Evolutionary conservation across 1,140 invertebrate species (phyloP).

Genomic region (Orius laevigatus): DNA sequence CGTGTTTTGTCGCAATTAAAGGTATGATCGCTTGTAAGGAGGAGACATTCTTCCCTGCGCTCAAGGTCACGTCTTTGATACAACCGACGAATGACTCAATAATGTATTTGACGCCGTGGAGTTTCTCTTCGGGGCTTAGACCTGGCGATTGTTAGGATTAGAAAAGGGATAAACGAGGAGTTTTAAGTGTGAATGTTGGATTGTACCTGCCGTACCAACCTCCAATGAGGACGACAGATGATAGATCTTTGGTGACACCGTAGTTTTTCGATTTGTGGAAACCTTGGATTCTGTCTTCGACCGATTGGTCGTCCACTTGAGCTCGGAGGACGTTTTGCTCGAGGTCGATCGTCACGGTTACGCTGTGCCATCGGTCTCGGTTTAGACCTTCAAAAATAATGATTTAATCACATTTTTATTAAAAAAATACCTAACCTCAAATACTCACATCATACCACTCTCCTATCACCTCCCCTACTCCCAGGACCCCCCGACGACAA

Average conservation of each 20-base stretch:
- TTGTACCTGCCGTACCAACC: slow-evolving; percentile 32
- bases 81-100: slow-evolving; percentile 85
- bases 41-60: slow-evolving; percentile 64
- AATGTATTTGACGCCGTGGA: slow-evolving; percentile 76
- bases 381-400: slow-evolving; percentile 43
- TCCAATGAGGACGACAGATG: slow-evolving; percentile 75
- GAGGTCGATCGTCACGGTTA: slow-evolving; percentile 68
- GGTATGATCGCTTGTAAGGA: slow-evolving; percentile 61
- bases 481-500: too few relatives aligned
- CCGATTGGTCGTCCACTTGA: slow-evolving; percentile 61
- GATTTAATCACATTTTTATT: not conserved
- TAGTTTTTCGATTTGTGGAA: slow-evolving; percentile 65
- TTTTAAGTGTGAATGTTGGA: not conserved
- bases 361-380: slow-evolving; percentile 75
- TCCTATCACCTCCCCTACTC: too few relatives aligned
- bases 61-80: slow-evolving; percentile 67
- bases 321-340: slow-evolving; percentile 62
- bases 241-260: slow-evolving; percentile 61
- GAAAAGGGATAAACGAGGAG: not conserved
- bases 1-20: slow-evolving; percentile 64
- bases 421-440: not conserved
- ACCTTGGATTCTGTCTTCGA: slow-evolving; percentile 61
- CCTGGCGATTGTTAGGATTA: slow-evolving; percentile 31
- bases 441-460: not conserved
- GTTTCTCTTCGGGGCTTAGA: slow-evolving; percentile 63